Evolutionary conservation across 2,797 vertebrate species (phyloP).

Genomic region (Clamator glandarius): DNA sequence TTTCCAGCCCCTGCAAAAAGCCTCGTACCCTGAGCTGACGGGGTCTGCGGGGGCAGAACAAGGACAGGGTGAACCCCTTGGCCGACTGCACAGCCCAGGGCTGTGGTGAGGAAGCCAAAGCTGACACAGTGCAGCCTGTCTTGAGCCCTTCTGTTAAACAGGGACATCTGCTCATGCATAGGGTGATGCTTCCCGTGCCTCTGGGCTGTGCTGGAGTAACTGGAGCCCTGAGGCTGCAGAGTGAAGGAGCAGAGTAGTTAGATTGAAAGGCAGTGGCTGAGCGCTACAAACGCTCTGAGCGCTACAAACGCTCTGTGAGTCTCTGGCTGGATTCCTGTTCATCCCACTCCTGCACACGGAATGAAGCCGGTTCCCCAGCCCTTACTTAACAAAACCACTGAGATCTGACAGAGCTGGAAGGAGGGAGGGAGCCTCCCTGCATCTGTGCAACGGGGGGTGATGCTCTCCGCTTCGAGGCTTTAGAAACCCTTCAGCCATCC

Average conservation of each 20-base stretch:
- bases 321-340: neutral
- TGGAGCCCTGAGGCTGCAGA: neutral
- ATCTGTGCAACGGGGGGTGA: neutral
- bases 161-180: neutral
- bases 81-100: neutral
- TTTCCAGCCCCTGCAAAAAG: neutral
- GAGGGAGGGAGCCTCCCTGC: neutral
- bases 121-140: too few species aligned
- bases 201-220: neutral
- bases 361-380: neutral
- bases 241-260: neutral
- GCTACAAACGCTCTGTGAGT: neutral
- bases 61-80: neutral
- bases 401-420: neutral
- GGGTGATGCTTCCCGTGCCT: neutral
- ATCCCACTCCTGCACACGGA: rapidly evolving
- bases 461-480: neutral
- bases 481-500: neutral
- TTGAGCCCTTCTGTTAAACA: neutral
- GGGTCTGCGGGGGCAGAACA: neutral
- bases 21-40: neutral
- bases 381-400: neutral
- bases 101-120: neutral
- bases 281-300: neutral
- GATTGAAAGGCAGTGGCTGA: neutral